Evolutionary conservation across 2,888 invertebrate genomes (phyloP).

Genomic region (Emmelina monodactyla): DNA sequence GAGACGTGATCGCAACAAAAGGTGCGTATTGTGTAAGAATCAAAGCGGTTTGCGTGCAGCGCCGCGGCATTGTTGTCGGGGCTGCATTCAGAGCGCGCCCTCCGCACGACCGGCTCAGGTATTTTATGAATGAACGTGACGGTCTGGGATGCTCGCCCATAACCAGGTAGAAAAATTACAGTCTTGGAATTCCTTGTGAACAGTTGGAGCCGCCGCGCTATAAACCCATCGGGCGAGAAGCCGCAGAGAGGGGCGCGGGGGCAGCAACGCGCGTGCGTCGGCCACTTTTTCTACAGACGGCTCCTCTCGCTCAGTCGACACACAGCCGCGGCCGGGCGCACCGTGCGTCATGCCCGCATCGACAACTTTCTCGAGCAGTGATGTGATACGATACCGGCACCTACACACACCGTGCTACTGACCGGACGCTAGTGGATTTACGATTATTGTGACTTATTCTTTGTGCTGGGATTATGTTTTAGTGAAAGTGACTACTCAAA

Average conservation of each 20-base stretch:
- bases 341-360: slow-evolving; percentile 70
- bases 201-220: slow-evolving; percentile 53
- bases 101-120: slow-evolving; percentile 40
- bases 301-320: slow-evolving; percentile 59
- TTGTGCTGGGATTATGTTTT: slow-evolving; percentile 28
- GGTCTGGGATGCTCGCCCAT: slow-evolving; percentile 43
- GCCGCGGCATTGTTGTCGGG: slow-evolving; percentile 25
- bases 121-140: slow-evolving; percentile 67
- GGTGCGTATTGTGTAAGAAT: slow-evolving; percentile 43
- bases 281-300: slow-evolving; percentile 43
- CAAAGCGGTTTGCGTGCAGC: slow-evolving; percentile 36
- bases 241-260: slow-evolving; percentile 64
- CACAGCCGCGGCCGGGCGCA: slow-evolving; percentile 46
- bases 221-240: slow-evolving; percentile 48
- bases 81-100: slow-evolving; percentile 22
- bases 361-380: slow-evolving; percentile 63
- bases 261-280: slow-evolving; percentile 56
- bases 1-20: slow-evolving; percentile 47
- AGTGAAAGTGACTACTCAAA: slow-evolving; percentile 32
- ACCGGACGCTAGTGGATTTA: slow-evolving; percentile 23
- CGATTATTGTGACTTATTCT: slow-evolving; percentile 20
- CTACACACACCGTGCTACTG: slow-evolving; percentile 20
- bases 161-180: slow-evolving; percentile 61
- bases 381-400: slow-evolving; percentile 57
- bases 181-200: slow-evolving; percentile 60